Evolutionary conservation across 2,888 invertebrate genomes (phyloP).

Genomic region (Ophion ventricosus): DNA sequence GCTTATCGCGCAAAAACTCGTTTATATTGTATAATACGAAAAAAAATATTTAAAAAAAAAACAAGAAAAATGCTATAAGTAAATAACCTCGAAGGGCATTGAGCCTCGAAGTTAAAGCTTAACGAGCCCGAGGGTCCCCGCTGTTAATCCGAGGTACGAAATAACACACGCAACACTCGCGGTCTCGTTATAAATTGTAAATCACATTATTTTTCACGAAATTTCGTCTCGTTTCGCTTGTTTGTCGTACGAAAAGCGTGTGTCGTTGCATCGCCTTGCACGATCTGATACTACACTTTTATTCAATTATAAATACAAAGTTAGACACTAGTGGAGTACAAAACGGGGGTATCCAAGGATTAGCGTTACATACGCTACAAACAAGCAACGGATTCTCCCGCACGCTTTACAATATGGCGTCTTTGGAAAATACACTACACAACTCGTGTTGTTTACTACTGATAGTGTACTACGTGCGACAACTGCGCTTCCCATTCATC

Average conservation of each 20-base stretch:
- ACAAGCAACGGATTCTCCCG: slow-evolving; percentile 40
- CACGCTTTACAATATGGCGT: slow-evolving; percentile 60
- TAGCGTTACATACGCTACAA: slow-evolving; percentile 44
- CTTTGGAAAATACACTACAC: slow-evolving; percentile 34
- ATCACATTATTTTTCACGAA: slow-evolving; percentile 44
- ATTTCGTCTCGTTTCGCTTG: slow-evolving; percentile 9
- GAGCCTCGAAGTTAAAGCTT: slow-evolving; percentile 3
- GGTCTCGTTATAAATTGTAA: slow-evolving; percentile 17
- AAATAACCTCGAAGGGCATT: slow-evolving; percentile 48
- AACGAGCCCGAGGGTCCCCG: slow-evolving; percentile 9
- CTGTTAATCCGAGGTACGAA: slow-evolving; percentile 2
- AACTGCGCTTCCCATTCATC: slow-evolving; percentile 42
- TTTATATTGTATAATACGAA: neutral
- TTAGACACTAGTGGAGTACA: neutral
- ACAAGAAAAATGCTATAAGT: neutral
- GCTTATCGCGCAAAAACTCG: neutral
- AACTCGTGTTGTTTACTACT: slow-evolving; percentile 54
- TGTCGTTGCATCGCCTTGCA: slow-evolving; percentile 42
- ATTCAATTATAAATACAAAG: slow-evolving; percentile 34
- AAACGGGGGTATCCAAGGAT: slow-evolving; percentile 20
- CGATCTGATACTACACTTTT: neutral
- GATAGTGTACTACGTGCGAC: slow-evolving; percentile 37
- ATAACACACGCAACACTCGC: slow-evolving; percentile 17
- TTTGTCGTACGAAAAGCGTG: neutral
- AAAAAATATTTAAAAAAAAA: neutral